These are phyloP conservation scores for Drosophila neoperkinsi DNA, from an alignment of 2,888 invertebrate genomes.

Conservation along the genomic window DNA sequence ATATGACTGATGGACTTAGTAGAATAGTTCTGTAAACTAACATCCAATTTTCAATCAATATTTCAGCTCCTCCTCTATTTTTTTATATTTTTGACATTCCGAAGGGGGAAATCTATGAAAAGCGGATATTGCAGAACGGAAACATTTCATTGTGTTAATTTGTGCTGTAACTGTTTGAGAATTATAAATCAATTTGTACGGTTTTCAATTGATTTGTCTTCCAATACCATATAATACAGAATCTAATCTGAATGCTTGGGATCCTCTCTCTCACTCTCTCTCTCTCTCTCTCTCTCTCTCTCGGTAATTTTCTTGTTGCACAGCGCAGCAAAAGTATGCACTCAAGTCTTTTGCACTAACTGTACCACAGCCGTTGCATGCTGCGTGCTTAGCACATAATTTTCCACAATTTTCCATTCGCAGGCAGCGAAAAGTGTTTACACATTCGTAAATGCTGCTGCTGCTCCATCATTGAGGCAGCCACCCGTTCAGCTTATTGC, in stretches of 20 bases:
- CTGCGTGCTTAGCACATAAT: constrained; percentile 74
- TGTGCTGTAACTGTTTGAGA: not conserved
- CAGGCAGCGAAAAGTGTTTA: constrained; percentile 57
- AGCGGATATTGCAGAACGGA: not conserved
- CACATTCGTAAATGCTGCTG: constrained; percentile 23
- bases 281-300: not conserved
- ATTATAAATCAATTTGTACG: not conserved
- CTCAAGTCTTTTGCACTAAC: constrained; percentile 48
- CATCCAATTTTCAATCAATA: not conserved
- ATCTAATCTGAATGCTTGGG: not conserved
- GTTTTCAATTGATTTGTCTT: not conserved
- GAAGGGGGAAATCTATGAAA: not conserved
- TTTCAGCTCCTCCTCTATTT: not conserved
- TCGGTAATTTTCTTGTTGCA: constrained; percentile 7
- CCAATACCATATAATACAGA: not conserved
- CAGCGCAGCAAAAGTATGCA: constrained; percentile 30
- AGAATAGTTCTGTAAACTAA: not conserved
- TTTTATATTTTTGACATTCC: not conserved
- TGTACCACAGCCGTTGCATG: constrained; percentile 55
- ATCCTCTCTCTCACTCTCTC: not conserved
- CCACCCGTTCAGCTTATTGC: constrained; percentile 67
- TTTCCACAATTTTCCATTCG: constrained; percentile 62
- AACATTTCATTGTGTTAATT: not conserved
- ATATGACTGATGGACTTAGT: not conserved
- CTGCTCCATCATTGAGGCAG: constrained; percentile 28